Evolutionary conservation across 2,888 invertebrate species (phyloP), one percentile per base, ranked within the genome.

Genomic region (Torymus tubicola): DNA sequence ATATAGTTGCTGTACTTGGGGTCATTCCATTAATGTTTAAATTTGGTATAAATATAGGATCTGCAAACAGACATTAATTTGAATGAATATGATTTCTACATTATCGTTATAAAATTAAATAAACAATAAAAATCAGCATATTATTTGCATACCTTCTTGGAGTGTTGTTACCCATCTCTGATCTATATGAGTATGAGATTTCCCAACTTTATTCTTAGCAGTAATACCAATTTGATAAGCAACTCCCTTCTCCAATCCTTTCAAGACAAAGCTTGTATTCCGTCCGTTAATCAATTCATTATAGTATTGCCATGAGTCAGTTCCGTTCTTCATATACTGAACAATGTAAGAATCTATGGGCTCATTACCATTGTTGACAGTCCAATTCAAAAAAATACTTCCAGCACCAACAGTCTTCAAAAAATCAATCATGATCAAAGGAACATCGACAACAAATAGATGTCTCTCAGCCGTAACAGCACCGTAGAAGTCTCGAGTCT

Each of bases 301-400:
- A 81, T 93, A 93, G 87, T 94, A 95, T 31, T 92, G 91, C 92
- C 94, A 94, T 76, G 90, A 90, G n/a, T 92, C 92, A 5, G 91
- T 90, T 10, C 92, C 92, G 68, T 92, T 92, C 84, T 92, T 92
- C 91, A 93, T 92, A 83, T 92, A 92, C 85, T 92, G 92, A 52
- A 93, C 91, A 77, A 92, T 91, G 86, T 94, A 95, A 24, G 90
- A 89, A 83, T 92, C 91, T 21, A 96, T 92, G 0, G 94, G 94
- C 71, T 94, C 94, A 87, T 97, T 96, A 82, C 95, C 95, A 81
- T 95, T 93, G 80, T 94, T 93, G 0, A 96, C 93, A 0, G 96
- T 96, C 96, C 97, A 97, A 88, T 96, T 96, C 0, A 97, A 89
- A 89, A 93, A 97, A 64, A 97, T 93, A 88, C 95, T 94, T 10